phyloP scores from a whole-genome alignment of 1,140 invertebrate species.

The Cotesia chilonis region DNA sequence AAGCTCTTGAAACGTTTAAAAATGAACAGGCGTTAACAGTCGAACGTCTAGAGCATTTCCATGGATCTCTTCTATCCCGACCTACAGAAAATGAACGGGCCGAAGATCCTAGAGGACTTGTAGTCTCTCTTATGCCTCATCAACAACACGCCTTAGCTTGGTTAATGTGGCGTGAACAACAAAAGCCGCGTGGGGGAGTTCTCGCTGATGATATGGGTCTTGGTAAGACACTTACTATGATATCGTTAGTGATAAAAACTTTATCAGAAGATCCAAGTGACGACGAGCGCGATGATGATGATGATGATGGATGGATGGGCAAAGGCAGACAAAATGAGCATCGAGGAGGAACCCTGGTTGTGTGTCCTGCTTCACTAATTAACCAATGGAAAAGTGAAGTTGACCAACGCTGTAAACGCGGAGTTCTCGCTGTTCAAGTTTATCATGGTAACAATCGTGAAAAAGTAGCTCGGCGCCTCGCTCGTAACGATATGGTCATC shows the following conservation, averaged over 20 bases:
- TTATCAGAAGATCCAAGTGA: slow-evolving; percentile 62
- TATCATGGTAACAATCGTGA: slow-evolving; percentile 86
- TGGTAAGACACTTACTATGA: slow-evolving; percentile 93
- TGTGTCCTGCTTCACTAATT: slow-evolving; percentile 87
- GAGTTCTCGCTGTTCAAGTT: slow-evolving; percentile 72
- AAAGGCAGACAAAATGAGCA: slow-evolving; percentile 44
- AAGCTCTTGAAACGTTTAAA: slow-evolving; percentile 71
- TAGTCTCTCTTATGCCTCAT: slow-evolving; percentile 81
- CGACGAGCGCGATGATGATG: slow-evolving; percentile 46
- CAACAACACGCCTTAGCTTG: slow-evolving; percentile 88
- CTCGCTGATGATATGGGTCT: slow-evolving; percentile 94
- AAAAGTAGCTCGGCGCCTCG: slow-evolving; percentile 70
- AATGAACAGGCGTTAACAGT: slow-evolving; percentile 73
- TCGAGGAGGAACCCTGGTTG: slow-evolving; percentile 80
- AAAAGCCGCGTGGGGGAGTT: slow-evolving; percentile 82
- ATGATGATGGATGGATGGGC: slow-evolving; percentile 46
- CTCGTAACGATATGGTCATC: slow-evolving; percentile 75
- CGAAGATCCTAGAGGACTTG: slow-evolving; percentile 73
- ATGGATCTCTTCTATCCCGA: slow-evolving; percentile 74
- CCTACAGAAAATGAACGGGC: slow-evolving; percentile 70
- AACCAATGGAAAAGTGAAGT: slow-evolving; percentile 90
- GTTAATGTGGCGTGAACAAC: slow-evolving; percentile 87
- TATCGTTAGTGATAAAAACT: slow-evolving; percentile 70
- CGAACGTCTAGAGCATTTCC: slow-evolving; percentile 77
- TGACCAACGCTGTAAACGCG: slow-evolving; percentile 69